These are phyloP conservation scores for Corythornis cristatus DNA, from an alignment of 2,113 vertebrate species.

Conservation along the genomic window DNA sequence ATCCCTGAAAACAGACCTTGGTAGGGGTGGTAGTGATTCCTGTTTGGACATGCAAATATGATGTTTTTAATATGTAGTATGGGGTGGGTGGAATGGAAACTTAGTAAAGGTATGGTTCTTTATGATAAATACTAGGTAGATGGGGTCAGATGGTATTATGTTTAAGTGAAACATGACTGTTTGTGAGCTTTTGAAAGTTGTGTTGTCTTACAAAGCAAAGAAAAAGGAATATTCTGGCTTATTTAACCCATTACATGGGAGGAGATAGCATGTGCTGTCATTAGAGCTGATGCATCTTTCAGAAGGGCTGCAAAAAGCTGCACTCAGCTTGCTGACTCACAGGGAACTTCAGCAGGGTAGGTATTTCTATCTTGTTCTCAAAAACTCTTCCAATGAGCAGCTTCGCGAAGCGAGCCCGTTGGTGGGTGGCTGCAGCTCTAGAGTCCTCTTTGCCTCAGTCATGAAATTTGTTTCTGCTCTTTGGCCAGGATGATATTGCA, in stretches of 20 bases:
- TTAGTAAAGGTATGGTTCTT: neutral
- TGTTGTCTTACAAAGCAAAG: neutral
- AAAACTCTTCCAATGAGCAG: neutral
- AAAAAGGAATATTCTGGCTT: neutral
- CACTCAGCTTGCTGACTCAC: neutral
- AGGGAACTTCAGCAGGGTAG: neutral
- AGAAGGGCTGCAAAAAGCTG: neutral
- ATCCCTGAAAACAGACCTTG: slow-evolving; percentile 1
- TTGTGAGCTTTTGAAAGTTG: neutral
- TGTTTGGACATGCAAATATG: neutral
- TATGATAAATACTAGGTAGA: neutral
- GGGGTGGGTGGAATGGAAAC: slow-evolving; percentile 28
- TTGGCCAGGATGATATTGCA: neutral
- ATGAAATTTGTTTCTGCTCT: neutral
- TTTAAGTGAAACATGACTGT: neutral
- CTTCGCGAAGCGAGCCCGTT: neutral
- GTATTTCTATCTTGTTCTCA: neutral
- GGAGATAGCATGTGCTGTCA: neutral
- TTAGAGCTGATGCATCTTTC: neutral
- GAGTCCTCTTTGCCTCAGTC: neutral
- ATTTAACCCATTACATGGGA: neutral
- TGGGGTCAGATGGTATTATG: neutral
- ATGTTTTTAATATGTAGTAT: neutral
- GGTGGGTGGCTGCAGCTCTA: neutral
- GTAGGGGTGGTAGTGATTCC: neutral